Conservation (phyloP, 2,797 vertebrate species). For the Echeneis naucrates region DNA sequence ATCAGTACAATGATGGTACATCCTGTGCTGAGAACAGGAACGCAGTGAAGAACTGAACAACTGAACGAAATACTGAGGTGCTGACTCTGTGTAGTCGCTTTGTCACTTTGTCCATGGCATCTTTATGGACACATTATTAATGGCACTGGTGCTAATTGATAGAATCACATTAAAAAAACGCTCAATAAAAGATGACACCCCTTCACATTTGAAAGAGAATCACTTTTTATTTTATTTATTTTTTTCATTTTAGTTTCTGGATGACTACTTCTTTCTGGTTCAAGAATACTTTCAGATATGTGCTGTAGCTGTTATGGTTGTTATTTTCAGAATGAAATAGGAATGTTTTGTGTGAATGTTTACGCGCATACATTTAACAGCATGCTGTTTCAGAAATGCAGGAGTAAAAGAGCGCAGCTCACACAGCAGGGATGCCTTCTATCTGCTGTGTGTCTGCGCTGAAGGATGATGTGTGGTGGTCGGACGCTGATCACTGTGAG, state of each 20-base stretch:
- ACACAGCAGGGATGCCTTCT: background rate
- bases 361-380: background rate
- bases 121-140: background rate
- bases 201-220: too few relatives aligned
- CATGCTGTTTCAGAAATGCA: background rate
- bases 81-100: too few relatives aligned
- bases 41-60: background rate
- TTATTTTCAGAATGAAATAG: background rate
- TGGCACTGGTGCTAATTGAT: background rate
- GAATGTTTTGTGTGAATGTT: background rate
- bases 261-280: too few relatives aligned
- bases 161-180: too few relatives aligned
- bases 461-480: background rate
- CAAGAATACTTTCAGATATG: background rate
- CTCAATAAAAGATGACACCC: too few relatives aligned
- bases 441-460: background rate
- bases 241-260: background rate
- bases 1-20: background rate
- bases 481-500: slow-evolving; percentile 53
- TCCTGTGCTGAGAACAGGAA: background rate
- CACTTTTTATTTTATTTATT: too few relatives aligned
- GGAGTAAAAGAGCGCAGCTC: background rate
- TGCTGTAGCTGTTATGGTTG: too few relatives aligned
- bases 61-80: too few relatives aligned
- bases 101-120: background rate